Evolutionary conservation across 2,888 invertebrate genomes (phyloP), one percentile per base, ranked within the genome.

Genomic region (Latrodectus elegans): DNA sequence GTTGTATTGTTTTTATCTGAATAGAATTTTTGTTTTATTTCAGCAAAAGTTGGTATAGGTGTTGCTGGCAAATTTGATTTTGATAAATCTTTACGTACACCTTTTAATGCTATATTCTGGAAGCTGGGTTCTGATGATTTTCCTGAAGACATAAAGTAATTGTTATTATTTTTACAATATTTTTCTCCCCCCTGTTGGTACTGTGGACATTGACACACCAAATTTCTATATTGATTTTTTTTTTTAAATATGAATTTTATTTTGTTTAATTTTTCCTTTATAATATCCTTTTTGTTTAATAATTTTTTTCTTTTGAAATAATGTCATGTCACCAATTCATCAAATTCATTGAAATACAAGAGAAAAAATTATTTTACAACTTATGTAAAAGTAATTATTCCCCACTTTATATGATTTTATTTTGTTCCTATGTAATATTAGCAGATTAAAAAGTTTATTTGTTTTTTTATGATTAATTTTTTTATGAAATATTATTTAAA

Each of bases 51-150:
- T 26, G 88, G 90, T 11, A 80, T 89, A 17, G 81, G 88, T 49
- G 71, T 75, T 52, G 89, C 90, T 65, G 83, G 80, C 12, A 85
- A 89, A 68, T 53, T 88, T 10, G 79, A 88, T 17, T 89, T 90
- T 60, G 93, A 93, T 89, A 91, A 91, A 51, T 92, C 91, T 89
- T 92, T 92, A 51, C 90, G 93, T 87, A 92, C 92, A 72, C 91
- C 92, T 11, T 90, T 93, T 89, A 92, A 92, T 15, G 92, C 93
- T 11, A 90, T 91, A 38, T 92, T 93, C 90, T 93, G 92, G 92
- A 90, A 90, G 55, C 55, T 91, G 14, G 81, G 78, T 52, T 22
- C 88, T 11, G 53, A 80, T 74, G 77, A 84, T 74, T 68, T 90
- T 10, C 87, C 88, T 22, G 76, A 89, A 81, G 82, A 84, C 15